A percentile compares a stretch with the other conserved stretches of the same genome.
Evolutionary conservation across 2,888 invertebrate genomes (phyloP).

Genomic region (Dynastes maya): DNA sequence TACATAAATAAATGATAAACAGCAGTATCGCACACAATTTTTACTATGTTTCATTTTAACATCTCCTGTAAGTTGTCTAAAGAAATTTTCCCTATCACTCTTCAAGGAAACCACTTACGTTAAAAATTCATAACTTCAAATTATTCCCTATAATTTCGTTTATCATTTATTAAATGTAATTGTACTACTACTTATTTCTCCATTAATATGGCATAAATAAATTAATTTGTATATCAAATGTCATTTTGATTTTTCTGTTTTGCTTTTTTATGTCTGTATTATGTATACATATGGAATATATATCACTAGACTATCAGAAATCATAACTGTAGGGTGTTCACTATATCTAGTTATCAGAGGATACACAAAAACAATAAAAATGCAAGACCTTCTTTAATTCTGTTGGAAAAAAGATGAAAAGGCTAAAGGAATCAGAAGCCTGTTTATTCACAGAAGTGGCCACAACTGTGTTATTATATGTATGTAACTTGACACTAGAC

Average conservation of each 20-base stretch:
- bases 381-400: conserved; percentile 52
- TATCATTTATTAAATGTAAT: conserved; percentile 17
- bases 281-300: no score
- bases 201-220: background rate
- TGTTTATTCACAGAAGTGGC: conserved; percentile 35
- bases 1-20: no score
- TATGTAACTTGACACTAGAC: conserved; percentile 69
- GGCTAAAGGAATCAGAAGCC: background rate
- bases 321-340: no score
- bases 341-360: no score
- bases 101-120: background rate
- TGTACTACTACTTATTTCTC: background rate
- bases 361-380: background rate
- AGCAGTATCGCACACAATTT: no score
- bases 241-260: no score
- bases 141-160: conserved; percentile 1
- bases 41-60: no score
- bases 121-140: conserved; percentile 18
- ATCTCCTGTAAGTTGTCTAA: background rate
- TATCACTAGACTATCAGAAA: no score
- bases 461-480: conserved; percentile 63
- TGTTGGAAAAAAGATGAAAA: conserved; percentile 60
- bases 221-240: background rate
- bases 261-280: no score
- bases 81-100: background rate